Evolutionary conservation across 2,113 vertebrate species (phyloP).

Genomic region (Brachionichthys hirsutus): DNA sequence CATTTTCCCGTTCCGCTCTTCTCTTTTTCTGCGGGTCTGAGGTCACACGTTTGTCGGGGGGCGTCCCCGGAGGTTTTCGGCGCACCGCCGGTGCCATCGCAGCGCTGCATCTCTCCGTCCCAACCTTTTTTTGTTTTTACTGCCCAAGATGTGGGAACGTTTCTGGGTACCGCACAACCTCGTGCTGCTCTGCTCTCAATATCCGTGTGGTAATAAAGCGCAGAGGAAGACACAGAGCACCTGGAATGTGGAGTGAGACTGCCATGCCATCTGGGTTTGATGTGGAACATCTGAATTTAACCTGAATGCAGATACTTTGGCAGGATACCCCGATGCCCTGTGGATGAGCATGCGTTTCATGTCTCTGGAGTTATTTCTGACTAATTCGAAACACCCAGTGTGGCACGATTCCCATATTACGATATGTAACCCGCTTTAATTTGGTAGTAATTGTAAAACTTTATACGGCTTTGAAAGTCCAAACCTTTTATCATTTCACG

Average conservation of each 20-base stretch:
- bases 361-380: slow-evolving; percentile 8
- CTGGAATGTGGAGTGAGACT: slow-evolving; percentile 41
- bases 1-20: slow-evolving; percentile 49
- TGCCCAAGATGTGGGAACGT: slow-evolving; percentile 43
- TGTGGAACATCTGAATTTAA: slow-evolving; percentile 42
- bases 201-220: slow-evolving; percentile 59
- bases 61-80: slow-evolving; percentile 43
- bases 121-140: slow-evolving; percentile 62
- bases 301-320: slow-evolving; percentile 31
- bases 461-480: too few species aligned
- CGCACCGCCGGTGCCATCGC: slow-evolving; percentile 36
- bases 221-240: slow-evolving; percentile 48
- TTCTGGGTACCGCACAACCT: slow-evolving; percentile 62
- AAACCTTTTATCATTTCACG: too few species aligned
- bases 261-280: slow-evolving; percentile 47
- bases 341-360: slow-evolving; percentile 4
- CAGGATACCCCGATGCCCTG: slow-evolving; percentile 7
- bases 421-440: slow-evolving; percentile 4
- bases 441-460: too few species aligned
- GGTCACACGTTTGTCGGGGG: slow-evolving; percentile 60
- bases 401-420: neutral
- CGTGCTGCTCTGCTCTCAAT: slow-evolving; percentile 45
- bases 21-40: slow-evolving; percentile 46
- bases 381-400: too few species aligned
- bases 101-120: slow-evolving; percentile 56